Evolutionary conservation across 2,113 vertebrate species (phyloP), one percentile per base, ranked within the genome.

Genomic region (Anseranas semipalmata): DNA sequence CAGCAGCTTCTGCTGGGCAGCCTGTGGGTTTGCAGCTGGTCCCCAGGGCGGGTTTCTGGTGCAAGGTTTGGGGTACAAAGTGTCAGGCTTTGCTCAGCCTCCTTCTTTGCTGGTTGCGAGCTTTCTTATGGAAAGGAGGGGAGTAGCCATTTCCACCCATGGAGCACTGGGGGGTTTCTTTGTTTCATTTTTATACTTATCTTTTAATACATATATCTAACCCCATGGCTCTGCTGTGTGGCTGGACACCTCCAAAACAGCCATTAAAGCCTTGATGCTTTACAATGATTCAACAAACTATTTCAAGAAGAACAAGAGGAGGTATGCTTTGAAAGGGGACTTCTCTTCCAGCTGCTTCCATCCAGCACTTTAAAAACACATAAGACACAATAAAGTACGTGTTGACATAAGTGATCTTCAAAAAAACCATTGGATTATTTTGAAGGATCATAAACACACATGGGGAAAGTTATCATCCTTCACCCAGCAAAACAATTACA

Each of bases 401-500:
- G 93, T 95, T 95, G 95, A 96, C 91, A 94, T 93, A 96, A 97
- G 66, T 73, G 74, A 95, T 82, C 87, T 82, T 94, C 93, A 82
- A 85, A 94, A 97, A 95, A 75, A 45, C 7, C 66, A 85, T 15
- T 82, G 91, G 96, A 89, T 93, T 94, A 94, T 90, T 94, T 86
- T 93, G 94, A 93, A 92, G 94, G 80, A 96, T 39, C 82, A 85
- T 92, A 90, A 96, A 89, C 94, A 70, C 87, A 95, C 90, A 37
- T 35, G n/a, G 81, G 73, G 80, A 94, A 79, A 87, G 73, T 95
- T 94, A 95, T 92, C 86, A 78, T 94, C 92, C 95, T 92, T 96
- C 84, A 95, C 86, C 86, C 90, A 96, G 90, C 94, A 96, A 96
- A 97, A 97, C 95, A 97, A 96, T 97, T 86, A 96, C 94, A 95